Evolutionary conservation across 92 coral and sea anemone genomes (phyloP).

Genomic region (Heteractis magnifica): DNA sequence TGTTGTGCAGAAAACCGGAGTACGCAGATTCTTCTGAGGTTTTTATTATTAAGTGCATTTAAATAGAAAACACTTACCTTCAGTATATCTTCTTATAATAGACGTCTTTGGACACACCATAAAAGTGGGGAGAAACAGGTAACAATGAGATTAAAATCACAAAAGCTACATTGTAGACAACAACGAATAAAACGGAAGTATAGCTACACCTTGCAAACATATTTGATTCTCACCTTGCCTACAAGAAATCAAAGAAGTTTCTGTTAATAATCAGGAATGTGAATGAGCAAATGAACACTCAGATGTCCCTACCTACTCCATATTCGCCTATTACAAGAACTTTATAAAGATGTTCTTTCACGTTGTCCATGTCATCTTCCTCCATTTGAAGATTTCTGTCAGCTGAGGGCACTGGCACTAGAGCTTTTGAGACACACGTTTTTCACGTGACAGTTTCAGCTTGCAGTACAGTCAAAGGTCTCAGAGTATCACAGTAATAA

Average conservation of each 20-base stretch:
- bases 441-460: neutral
- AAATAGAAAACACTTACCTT: constrained; percentile 56
- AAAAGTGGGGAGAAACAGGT: constrained; percentile 2
- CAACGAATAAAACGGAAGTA: neutral
- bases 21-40: no score
- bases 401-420: constrained; percentile 16
- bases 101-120: constrained; percentile 64
- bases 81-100: constrained; percentile 87
- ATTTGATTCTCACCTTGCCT: constrained; percentile 78
- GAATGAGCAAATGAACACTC: neutral
- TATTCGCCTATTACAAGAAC: constrained; percentile 92
- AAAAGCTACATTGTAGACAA: neutral
- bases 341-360: constrained; percentile 77
- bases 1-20: no score
- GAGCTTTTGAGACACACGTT: neutral
- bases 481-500: neutral
- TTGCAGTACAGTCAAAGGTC: neutral
- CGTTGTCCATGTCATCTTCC: constrained; percentile 44
- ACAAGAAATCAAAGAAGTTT: constrained; percentile 18
- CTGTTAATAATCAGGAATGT: constrained; percentile 1
- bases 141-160: constrained; percentile 1
- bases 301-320: constrained; percentile 75
- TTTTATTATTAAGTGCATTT: neutral
- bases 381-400: neutral
- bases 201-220: neutral